Evolutionary conservation across 2,113 vertebrate species (phyloP), one percentile per base, ranked within the genome.

Genomic region (Syngnathus floridae): DNA sequence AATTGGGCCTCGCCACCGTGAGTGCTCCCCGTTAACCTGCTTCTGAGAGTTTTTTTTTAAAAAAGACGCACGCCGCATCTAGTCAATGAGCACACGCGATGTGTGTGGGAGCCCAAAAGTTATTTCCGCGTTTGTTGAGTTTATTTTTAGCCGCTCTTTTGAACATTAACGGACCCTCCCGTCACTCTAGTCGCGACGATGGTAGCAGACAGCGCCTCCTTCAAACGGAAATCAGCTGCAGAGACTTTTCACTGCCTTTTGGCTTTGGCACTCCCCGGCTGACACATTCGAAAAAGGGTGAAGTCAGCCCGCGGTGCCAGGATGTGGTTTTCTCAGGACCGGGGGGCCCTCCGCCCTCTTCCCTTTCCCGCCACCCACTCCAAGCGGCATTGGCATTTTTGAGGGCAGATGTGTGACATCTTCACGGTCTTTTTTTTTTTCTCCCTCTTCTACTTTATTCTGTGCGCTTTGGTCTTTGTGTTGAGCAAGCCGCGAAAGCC

Each of bases 241-340:
- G 81, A 74, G 71, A 77, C 70, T 69, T 80, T 58, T 36, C 73
- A 16, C 6, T 65, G 69, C 74, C 66, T 71, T 77, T 78, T 74
- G 69, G 73, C 70, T 45, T 69, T 80, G 74, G 72, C 63, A 21
- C 73, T 66, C 77, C 64, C 57, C 9, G 48, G 74, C 73, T 84
- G 78, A 79, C 83, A 72, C 72, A 78, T 85, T 83, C 82, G 77
- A 82, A 84, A 87, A 72, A 77, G 82, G 83, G 82, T 81, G 83
- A 84, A 77, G 83, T 81, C 67, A 65, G 80, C 72, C 70, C 82
- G 82, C 74, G 82, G 86, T 80, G 75, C 60, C 17, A 62, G 74
- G 56, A 66, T 84, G 86, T 77, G 83, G 87, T 87, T 79, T 76
- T 60, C 11, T 21, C 22, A 10, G 51, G 73, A 71, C 26, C 26